Conservation (phyloP, 1,140 invertebrate genomes). For the Leptinotarsa defecta region DNA sequence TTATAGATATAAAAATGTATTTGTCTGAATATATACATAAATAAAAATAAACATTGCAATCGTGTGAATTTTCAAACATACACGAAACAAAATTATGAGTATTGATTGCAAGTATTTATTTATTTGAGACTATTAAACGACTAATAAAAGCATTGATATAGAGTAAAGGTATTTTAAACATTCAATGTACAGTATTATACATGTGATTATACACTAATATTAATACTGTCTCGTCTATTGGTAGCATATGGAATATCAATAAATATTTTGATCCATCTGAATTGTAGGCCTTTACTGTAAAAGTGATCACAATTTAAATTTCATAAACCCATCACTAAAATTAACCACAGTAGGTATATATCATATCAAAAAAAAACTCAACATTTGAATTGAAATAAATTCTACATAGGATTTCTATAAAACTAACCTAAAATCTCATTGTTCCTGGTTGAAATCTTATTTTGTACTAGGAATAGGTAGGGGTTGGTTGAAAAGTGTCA, state of each 20-base stretch:
- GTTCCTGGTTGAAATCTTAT: too few relatives aligned
- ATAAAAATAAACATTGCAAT: neutral
- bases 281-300: too few relatives aligned
- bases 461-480: too few relatives aligned
- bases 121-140: neutral
- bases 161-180: neutral
- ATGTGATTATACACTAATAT: neutral
- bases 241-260: neutral
- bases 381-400: too few relatives aligned
- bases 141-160: neutral
- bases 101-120: neutral
- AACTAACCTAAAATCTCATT: too few relatives aligned
- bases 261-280: too few relatives aligned
- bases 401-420: too few relatives aligned
- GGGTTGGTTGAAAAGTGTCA: too few relatives aligned
- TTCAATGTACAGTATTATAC: neutral
- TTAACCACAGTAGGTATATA: too few relatives aligned
- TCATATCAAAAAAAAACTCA: too few relatives aligned
- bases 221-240: slow-evolving; percentile 2
- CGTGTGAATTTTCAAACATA: neutral
- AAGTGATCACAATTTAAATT: too few relatives aligned
- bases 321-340: too few relatives aligned
- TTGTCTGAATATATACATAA: neutral
- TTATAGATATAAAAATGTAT: neutral
- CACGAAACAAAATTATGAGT: neutral